Conservation (phyloP, 2,113 vertebrate genomes). For the Alouatta palliata region DNA sequence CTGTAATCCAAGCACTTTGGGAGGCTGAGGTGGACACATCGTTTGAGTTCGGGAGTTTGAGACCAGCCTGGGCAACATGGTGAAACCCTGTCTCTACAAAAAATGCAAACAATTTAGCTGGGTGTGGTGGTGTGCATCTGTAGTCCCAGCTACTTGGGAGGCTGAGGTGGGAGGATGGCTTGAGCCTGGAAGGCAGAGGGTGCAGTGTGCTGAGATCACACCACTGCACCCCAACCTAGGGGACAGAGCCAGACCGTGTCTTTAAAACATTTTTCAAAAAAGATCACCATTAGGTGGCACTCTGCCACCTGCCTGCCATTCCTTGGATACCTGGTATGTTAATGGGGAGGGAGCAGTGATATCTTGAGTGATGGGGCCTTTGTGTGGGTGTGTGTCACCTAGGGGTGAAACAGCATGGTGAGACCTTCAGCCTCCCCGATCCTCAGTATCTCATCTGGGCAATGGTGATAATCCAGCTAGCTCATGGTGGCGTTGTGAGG, state of each 20-base stretch:
- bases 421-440: not conserved
- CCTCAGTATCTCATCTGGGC: not conserved
- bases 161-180: too few relatives aligned
- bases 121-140: too few relatives aligned
- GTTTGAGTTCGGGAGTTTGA: too few relatives aligned
- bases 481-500: not conserved
- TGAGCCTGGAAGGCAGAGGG: too few relatives aligned
- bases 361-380: not conserved
- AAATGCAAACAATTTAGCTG: too few relatives aligned
- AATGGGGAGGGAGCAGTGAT: not conserved
- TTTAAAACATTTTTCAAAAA: not conserved
- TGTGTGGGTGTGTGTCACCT: not conserved
- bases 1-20: too few relatives aligned
- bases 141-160: too few relatives aligned
- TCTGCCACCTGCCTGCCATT: not conserved
- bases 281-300: not conserved
- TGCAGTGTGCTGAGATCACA: too few relatives aligned
- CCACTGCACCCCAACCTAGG: too few relatives aligned
- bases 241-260: not conserved
- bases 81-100: too few relatives aligned
- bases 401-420: not conserved
- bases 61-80: too few relatives aligned
- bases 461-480: not conserved
- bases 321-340: accelerated
- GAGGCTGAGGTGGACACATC: too few relatives aligned